phyloP scores from a whole-genome alignment of 2,888 invertebrate genomes.

The Polietes domitor region DNA sequence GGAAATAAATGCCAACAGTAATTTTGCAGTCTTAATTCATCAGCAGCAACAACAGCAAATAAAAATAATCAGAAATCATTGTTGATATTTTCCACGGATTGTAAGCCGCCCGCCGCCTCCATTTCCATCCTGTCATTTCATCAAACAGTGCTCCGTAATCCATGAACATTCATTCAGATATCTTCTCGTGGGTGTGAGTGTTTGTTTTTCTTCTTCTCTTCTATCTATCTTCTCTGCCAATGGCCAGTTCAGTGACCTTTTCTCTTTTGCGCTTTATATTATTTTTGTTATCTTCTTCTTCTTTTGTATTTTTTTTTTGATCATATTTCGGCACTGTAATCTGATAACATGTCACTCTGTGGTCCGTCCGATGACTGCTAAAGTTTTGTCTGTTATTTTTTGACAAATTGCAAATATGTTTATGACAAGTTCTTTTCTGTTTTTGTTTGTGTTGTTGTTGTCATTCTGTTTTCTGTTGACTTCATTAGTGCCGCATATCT shows the following conservation, averaged over 20 bases:
- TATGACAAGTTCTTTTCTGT: neutral
- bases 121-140: neutral
- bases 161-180: neutral
- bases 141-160: neutral
- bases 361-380: constrained; percentile 13
- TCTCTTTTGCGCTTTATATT: neutral
- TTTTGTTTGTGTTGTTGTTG: neutral
- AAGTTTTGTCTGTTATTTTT: constrained; percentile 43
- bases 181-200: too few species aligned
- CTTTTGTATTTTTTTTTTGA: too few species aligned
- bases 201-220: neutral
- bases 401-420: constrained; percentile 53
- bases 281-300: constrained; percentile 12
- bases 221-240: neutral
- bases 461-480: constrained; percentile 37
- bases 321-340: constrained; percentile 46
- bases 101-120: neutral
- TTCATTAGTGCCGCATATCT: constrained; percentile 54
- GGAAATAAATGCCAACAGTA: constrained; percentile 1
- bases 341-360: constrained; percentile 47
- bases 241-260: constrained; percentile 29
- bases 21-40: neutral
- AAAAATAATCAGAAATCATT: constrained; percentile 23
- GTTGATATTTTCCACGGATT: constrained; percentile 1
- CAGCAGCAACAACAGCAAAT: neutral